Evolutionary conservation across 1,140 invertebrate species (phyloP), one percentile per base, ranked within the genome.

Genomic region (Drosophila eugracilis): DNA sequence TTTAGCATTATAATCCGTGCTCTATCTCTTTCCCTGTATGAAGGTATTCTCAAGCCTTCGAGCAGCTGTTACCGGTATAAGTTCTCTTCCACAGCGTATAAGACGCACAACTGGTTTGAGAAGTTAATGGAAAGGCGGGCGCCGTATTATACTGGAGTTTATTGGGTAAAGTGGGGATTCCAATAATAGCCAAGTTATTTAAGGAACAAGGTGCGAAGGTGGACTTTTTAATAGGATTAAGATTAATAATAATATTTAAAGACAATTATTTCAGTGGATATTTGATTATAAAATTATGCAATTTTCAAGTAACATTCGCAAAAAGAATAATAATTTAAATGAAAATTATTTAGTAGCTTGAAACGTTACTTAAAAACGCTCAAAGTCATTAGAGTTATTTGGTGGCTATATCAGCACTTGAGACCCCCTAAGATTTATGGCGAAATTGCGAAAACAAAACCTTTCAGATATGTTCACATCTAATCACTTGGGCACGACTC

Each of bases 1-100:
- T 57, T 78, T 36, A 89, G 57, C 78, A 86, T 88, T 67, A 24
- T 63, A 48, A 65, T 53, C 57, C 36, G 15, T 15, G 26, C 24
- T 48, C 48, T 48, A 9, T 6, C 49, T 57, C 28, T 58, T 24
- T 52, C 30, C 21, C 5, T 22, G 15, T 36, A 53, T 22, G n/a
- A 10, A 30, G 3, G 24, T 47, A 37, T 63, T 42, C 28, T 32
- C 28, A 67, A 66, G 44, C 63, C 45, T n/a, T 21, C 17, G 14
- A 28, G 17, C 37, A 58, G 39, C 50, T 45, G 44, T 24, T 30
- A 12, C 30, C n/a, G 2, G 9, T 6, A n/a, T 37, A 7, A 19
- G 21, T 10, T 60, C 57, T 74, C 70, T 74, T 63, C 28, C 42
- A 73, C 41, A 14, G 24, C 9, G 26, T 70, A 55, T 70, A 69